phyloP scores from a whole-genome alignment of 2,113 vertebrate species.

The Aleadryas rufinucha region DNA sequence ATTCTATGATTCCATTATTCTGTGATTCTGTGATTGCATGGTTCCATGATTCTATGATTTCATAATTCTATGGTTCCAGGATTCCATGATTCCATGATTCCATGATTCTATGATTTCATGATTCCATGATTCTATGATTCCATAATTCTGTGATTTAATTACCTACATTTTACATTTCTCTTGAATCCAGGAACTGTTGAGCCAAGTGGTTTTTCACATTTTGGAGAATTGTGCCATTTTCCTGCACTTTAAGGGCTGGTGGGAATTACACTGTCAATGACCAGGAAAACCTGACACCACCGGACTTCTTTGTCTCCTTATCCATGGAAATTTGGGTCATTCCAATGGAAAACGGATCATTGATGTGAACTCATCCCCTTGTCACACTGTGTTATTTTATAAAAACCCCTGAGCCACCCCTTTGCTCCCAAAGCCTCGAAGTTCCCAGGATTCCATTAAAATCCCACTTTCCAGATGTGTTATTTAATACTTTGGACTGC shows the following conservation, averaged over 20 bases:
- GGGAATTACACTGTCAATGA: not conserved
- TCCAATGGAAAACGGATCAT: not conserved
- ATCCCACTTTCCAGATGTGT: not conserved
- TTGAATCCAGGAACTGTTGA: not conserved
- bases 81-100: not conserved
- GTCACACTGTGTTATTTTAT: not conserved
- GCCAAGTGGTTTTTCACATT: not conserved
- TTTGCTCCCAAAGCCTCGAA: not conserved
- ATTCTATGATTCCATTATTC: not conserved
- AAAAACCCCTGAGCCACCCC: not conserved
- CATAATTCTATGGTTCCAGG: not conserved
- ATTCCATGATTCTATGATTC: accelerated
- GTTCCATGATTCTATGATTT: not conserved
- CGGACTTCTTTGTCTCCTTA: not conserved
- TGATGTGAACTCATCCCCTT: not conserved
- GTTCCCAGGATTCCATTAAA: not conserved
- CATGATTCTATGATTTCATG: not conserved
- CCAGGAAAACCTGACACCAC: not conserved
- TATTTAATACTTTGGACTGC: not conserved
- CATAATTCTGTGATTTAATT: not conserved
- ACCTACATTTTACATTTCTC: not conserved
- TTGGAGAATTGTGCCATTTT: not conserved
- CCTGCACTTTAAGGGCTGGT: not conserved
- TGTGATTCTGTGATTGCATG: not conserved
- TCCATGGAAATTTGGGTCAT: not conserved